Percentiles rank a stretch among this genome's conserved stretches.
Evolutionary conservation across 2,888 invertebrate genomes (phyloP).

Genomic region (Andrena fulva): DNA sequence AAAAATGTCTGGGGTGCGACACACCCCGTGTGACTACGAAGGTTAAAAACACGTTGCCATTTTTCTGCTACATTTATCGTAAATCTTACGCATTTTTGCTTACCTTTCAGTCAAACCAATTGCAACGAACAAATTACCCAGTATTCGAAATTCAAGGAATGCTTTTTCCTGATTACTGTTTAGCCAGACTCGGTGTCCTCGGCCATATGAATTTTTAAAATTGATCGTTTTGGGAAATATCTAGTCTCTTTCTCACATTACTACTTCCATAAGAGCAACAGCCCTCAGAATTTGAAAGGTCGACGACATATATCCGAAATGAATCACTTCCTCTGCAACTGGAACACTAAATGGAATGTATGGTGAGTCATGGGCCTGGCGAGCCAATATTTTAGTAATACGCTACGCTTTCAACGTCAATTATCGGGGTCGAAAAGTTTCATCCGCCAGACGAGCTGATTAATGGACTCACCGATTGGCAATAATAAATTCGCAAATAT

Average conservation of each 20-base stretch:
- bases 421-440: neutral
- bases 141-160: too few species aligned
- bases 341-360: neutral
- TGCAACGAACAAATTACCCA: too few species aligned
- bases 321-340: conserved; percentile 2
- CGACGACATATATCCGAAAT: conserved; percentile 11
- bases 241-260: neutral
- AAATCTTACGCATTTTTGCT: too few species aligned
- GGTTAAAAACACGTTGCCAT: too few species aligned
- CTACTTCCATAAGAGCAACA: neutral
- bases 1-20: too few species aligned
- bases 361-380: neutral
- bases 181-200: too few species aligned
- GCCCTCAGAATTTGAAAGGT: neutral
- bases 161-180: too few species aligned
- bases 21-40: too few species aligned
- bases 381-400: conserved; percentile 2
- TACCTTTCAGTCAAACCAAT: too few species aligned
- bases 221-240: neutral
- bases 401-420: neutral
- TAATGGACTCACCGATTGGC: neutral
- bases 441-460: neutral
- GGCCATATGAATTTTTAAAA: neutral
- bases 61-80: too few species aligned
- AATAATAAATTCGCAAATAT: neutral